Evolutionary conservation across 35 echinoderm and acorn worm species (phyloP).

Genomic region (Heliocidaris erythrogramma): DNA sequence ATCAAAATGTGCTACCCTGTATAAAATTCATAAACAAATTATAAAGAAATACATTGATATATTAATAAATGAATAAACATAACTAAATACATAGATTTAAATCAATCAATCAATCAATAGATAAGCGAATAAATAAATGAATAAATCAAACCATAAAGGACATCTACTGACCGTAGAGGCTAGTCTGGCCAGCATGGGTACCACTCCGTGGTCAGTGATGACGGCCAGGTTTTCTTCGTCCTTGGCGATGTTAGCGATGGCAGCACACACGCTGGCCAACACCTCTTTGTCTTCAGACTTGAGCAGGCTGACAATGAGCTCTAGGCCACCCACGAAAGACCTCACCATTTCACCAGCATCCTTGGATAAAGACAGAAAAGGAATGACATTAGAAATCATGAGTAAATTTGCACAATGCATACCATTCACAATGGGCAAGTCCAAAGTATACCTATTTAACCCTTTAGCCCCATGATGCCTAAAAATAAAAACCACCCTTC

Average conservation of each 20-base stretch:
- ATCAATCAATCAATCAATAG: no score
- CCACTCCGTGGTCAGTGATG: constrained; percentile 97
- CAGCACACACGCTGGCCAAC: constrained; percentile 94
- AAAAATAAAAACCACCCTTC: no score
- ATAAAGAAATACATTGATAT: no score
- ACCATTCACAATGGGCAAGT: no score
- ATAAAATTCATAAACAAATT: no score
- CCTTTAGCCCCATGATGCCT: no score
- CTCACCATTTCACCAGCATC: constrained; percentile 99
- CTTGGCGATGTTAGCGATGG: constrained; percentile 97
- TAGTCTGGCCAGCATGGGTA: constrained; percentile 94
- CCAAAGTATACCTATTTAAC: no score
- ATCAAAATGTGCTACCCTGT: no score
- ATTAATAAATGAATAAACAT: not conserved
- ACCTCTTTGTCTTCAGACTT: constrained; percentile 91
- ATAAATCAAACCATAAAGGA: no score
- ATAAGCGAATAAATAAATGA: no score
- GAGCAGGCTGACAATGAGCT: constrained; percentile 89
- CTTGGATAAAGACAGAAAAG: constrained; percentile 42
- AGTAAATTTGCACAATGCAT: no score
- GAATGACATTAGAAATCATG: not conserved
- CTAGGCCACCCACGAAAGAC: constrained; percentile 86
- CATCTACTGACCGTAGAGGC: constrained; percentile 80
- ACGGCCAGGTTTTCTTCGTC: constrained; percentile 97
- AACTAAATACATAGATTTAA: no score